Evolutionary conservation across 2,797 vertebrate species (phyloP).

Genomic region (Chelidonichthys spinosus): DNA sequence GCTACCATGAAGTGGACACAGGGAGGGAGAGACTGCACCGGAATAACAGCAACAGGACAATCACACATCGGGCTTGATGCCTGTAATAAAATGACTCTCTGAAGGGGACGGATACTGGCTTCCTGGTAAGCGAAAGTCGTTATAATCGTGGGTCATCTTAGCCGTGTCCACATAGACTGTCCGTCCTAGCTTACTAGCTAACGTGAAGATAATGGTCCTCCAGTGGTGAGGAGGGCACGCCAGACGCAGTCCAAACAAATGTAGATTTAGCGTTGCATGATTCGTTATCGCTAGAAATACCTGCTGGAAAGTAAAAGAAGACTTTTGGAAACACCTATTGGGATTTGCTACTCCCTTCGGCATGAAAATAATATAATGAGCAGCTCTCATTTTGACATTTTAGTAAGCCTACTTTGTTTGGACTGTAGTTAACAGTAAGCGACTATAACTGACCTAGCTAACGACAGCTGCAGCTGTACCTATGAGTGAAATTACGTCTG

Average conservation of each 20-base stretch:
- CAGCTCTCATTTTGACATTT: not conserved
- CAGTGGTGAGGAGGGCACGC: not conserved
- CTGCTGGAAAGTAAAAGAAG: rapidly evolving
- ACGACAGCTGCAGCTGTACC: conserved; percentile 2
- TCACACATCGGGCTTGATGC: not conserved
- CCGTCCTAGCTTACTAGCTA: conserved; percentile 48
- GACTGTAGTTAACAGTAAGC: not conserved
- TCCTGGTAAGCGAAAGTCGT: conserved; percentile 34
- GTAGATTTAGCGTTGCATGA: rapidly evolving
- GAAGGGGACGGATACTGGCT: conserved; percentile 1
- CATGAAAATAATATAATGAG: rapidly evolving
- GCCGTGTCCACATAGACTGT: conserved; percentile 11
- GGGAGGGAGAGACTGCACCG: conserved; percentile 19
- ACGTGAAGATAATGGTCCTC: conserved; percentile 9
- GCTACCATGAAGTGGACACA: conserved; percentile 46
- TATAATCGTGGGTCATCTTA: not conserved
- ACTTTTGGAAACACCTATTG: rapidly evolving
- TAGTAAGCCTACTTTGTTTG: conserved; percentile 11
- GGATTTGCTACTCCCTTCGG: not conserved
- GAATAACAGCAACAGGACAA: conserved; percentile 24
- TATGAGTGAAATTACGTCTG: not conserved
- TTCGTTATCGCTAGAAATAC: not conserved
- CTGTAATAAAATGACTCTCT: not conserved
- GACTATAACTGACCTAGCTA: not conserved
- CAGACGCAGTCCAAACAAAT: not conserved